phyloP scores from a whole-genome alignment of 2,797 vertebrate genomes.

The Poeciliopsis turneri region DNA sequence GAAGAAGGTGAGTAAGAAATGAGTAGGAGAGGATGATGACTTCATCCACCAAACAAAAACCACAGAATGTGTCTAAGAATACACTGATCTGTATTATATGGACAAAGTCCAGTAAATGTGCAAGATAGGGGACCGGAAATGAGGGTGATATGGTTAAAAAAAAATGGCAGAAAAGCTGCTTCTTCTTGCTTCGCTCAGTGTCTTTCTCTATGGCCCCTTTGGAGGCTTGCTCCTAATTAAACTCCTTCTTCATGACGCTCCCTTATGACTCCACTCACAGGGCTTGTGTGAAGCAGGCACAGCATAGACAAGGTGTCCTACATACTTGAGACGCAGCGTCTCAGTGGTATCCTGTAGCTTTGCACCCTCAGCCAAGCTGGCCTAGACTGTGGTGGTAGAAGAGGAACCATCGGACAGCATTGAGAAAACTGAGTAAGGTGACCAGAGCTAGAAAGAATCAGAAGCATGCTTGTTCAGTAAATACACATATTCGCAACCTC shows the following conservation, averaged over 20 bases:
- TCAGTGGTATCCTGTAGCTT: constrained; percentile 72
- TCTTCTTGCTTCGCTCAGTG: constrained; percentile 69
- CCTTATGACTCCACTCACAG: constrained; percentile 81
- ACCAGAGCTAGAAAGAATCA: constrained; percentile 20
- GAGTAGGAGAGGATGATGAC: not conserved
- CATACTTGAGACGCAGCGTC: constrained; percentile 77
- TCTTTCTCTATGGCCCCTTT: constrained; percentile 76
- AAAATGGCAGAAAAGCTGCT: constrained; percentile 58
- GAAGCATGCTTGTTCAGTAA: not conserved
- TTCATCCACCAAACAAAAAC: not conserved
- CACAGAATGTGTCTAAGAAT: constrained; percentile 7
- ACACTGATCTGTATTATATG: constrained; percentile 9
- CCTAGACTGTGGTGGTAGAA: constrained; percentile 43
- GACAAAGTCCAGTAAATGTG: constrained; percentile 26
- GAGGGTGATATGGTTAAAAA: constrained; percentile 45
- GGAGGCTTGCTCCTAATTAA: constrained; percentile 86
- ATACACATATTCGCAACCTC: constrained; percentile 7
- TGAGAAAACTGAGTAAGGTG: constrained; percentile 16
- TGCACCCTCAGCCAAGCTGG: constrained; percentile 53
- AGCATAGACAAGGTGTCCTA: constrained; percentile 82
- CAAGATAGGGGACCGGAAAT: constrained; percentile 26
- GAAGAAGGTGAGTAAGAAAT: not conserved
- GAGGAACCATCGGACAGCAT: constrained; percentile 14
- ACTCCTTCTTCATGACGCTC: constrained; percentile 82
- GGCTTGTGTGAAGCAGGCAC: constrained; percentile 75